Conservation (phyloP, 2,888 invertebrate species). For the Watsonalla binaria region DNA sequence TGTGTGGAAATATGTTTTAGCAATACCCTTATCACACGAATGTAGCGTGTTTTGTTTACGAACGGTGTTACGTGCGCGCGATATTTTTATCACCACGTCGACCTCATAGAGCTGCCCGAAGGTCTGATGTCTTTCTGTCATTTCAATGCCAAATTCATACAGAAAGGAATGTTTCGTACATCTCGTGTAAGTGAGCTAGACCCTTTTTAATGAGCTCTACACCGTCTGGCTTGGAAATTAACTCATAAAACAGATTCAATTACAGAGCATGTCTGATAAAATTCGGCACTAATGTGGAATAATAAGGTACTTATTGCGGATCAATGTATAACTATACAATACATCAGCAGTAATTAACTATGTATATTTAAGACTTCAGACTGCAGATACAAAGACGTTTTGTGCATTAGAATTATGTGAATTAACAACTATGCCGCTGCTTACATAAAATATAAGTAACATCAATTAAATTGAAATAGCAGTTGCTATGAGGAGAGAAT, state of each 20-base stretch:
- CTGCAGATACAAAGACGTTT: too few relatives aligned
- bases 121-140: conserved; percentile 36
- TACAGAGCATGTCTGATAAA: background rate
- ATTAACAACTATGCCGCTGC: too few relatives aligned
- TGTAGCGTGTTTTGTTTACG: conserved; percentile 21
- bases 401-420: too few relatives aligned
- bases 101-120: conserved; percentile 43
- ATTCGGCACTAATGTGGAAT: background rate
- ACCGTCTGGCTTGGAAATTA: background rate
- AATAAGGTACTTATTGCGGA: too few relatives aligned
- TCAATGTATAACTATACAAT: too few relatives aligned
- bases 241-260: background rate
- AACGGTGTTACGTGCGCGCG: conserved; percentile 22
- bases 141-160: conserved; percentile 28
- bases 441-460: background rate
- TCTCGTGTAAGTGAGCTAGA: background rate
- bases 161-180: conserved; percentile 5
- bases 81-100: conserved; percentile 45
- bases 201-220: background rate
- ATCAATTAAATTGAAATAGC: background rate
- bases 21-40: conserved; percentile 19
- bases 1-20: background rate
- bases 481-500: conserved; percentile 10
- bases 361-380: too few relatives aligned
- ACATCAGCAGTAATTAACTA: too few relatives aligned